These are phyloP conservation scores for Aradus depressus DNA, from an alignment of 2,888 invertebrate species.

Conservation along the genomic window DNA sequence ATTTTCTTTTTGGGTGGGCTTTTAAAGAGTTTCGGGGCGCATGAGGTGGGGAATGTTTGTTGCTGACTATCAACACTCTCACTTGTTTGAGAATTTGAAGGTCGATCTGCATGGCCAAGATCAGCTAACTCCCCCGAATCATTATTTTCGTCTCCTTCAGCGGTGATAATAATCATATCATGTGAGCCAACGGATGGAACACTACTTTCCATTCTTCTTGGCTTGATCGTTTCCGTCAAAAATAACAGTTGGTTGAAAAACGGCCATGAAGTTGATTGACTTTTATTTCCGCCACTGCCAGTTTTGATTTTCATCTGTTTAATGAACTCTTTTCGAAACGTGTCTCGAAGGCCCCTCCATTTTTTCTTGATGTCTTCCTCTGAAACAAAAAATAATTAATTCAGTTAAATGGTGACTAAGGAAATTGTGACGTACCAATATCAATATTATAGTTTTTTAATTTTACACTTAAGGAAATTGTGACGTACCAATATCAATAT, in stretches of 20 bases:
- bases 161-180: not conserved
- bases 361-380: slow-evolving; percentile 1
- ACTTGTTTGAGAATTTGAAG: too few relatives aligned
- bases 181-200: not conserved
- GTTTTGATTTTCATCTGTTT: slow-evolving; percentile 5
- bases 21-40: too few relatives aligned
- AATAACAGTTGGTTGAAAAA: slow-evolving; percentile 5
- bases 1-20: too few relatives aligned
- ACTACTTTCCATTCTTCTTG: slow-evolving; percentile 13
- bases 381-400: slow-evolving; percentile 2
- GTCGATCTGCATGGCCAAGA: too few relatives aligned
- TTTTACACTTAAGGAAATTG: too few relatives aligned
- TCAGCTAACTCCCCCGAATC: too few relatives aligned
- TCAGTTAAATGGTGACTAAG: not conserved
- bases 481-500: too few relatives aligned
- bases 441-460: too few relatives aligned
- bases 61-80: too few relatives aligned
- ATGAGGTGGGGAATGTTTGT: too few relatives aligned
- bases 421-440: slow-evolving; percentile 1
- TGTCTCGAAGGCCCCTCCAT: slow-evolving; percentile 9
- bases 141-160: not conserved
- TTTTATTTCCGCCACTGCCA: slow-evolving; percentile 6
- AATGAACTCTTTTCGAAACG: slow-evolving; percentile 14
- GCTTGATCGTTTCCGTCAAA: slow-evolving; percentile 2
- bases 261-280: not conserved